A percentile compares a stretch with the other conserved stretches of the same genome.
phyloP scores from a whole-genome alignment of 2,888 invertebrate genomes.

The Limnephilus lunatus region DNA sequence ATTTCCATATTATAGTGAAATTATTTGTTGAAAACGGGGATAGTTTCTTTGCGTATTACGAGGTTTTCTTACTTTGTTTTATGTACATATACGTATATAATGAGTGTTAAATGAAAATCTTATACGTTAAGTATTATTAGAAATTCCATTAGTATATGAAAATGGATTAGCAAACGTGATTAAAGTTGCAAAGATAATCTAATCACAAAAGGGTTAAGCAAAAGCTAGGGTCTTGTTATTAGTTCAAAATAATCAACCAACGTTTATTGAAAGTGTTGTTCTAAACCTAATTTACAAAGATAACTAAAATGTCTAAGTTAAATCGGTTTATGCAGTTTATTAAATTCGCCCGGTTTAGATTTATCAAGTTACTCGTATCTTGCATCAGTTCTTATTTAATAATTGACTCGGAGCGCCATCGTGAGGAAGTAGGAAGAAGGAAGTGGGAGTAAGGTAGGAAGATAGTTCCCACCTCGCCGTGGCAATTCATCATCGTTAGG shows the following conservation, averaged over 20 bases:
- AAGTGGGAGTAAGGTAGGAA: not conserved
- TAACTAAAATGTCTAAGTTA: not conserved
- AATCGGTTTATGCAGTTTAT: not conserved
- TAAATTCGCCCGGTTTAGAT: not conserved
- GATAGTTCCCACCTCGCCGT: not conserved
- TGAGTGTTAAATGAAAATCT: not conserved
- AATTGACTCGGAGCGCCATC: not conserved
- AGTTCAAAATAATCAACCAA: not conserved
- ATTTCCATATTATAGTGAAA: not conserved
- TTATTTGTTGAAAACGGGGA: not conserved
- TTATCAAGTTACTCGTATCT: not conserved
- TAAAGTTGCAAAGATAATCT: not conserved
- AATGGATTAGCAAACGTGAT: not conserved
- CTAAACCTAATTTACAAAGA: not conserved
- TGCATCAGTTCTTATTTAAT: not conserved
- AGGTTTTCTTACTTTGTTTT: not conserved
- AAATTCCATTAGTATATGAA: not conserved
- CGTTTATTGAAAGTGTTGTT: not conserved
- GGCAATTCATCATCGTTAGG: slow-evolving; percentile 57
- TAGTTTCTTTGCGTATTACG: not conserved
- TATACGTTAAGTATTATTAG: not conserved
- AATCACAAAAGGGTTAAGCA: not conserved
- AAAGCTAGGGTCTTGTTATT: not conserved
- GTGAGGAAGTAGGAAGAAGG: not conserved
- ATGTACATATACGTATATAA: not conserved